A percentile compares a stretch with the other conserved stretches of the same genome.
phyloP scores from a whole-genome alignment of 2,797 vertebrate genomes.

The Rhynchonycteris naso region DNA sequence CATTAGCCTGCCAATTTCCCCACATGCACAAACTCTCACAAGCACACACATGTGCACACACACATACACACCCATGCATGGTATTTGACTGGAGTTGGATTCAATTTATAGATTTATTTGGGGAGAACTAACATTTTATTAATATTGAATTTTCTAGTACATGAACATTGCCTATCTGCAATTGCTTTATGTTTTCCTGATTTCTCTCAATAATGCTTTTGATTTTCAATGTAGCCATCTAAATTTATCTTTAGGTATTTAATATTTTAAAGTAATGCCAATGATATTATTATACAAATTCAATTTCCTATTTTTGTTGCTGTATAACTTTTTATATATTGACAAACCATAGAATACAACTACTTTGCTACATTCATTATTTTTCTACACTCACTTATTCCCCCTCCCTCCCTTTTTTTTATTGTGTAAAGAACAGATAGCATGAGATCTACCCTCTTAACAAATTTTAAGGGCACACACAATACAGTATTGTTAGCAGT shows the following conservation, averaged over 20 bases:
- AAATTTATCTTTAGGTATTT: background rate
- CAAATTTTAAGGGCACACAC: too few species aligned
- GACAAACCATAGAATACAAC: background rate
- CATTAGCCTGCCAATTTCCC: background rate
- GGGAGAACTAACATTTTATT: background rate
- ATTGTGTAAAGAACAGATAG: background rate
- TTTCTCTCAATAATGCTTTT: background rate
- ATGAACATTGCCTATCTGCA: background rate
- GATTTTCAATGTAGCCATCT: background rate
- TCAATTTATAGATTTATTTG: background rate
- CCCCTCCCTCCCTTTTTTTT: background rate
- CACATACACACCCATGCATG: background rate
- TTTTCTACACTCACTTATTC: background rate
- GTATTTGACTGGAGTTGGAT: background rate
- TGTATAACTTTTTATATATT: slow-evolving; percentile 15
- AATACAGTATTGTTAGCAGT: background rate
- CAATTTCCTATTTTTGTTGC: background rate
- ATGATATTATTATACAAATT: background rate
- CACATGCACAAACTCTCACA: background rate
- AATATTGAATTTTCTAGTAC: background rate
- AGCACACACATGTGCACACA: background rate
- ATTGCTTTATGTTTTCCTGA: background rate
- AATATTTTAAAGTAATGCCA: background rate
- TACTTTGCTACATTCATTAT: background rate
- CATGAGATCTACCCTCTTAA: too few species aligned